Evolutionary conservation across 1,140 invertebrate genomes (phyloP), one percentile per base, ranked within the genome.

Genomic region (Propsilocerus akamusi): DNA sequence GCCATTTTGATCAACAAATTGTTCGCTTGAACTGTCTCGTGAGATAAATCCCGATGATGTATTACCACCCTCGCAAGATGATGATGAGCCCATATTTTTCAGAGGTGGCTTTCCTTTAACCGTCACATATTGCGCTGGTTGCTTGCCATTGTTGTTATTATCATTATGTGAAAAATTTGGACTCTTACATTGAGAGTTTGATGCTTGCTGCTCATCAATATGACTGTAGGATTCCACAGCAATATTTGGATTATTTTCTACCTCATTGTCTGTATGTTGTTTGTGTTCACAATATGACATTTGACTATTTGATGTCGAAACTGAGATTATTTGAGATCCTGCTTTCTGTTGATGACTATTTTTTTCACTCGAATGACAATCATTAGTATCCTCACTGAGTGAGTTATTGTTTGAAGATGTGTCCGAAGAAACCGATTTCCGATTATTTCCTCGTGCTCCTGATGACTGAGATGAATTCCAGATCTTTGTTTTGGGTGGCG

Each of bases 21-120:
- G 77, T 53, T 94, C 89, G 24, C 78, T 77, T 64, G 83, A 90
- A 51, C 84, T 90, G 58, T 85, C 82, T 23, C 47, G 47, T 26
- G 47, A 28, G 5, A 47, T 47, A 47, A 30, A 48, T 28, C 26
- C 20, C 14, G 24, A 48, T 17, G 20, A 28, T 48, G 17, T 30
- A 17, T 28, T 48, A 23, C 24, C 50, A 49, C 49, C 58, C 10
- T 60, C 59, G 46, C 58, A 59, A 48, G 61, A 62, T 49, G 48
- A 49, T 0, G 58, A 58, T n/a, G 56, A 59, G 6, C 58, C 57
- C 25, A 63, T 54, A 51, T 63, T 64, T 59, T 63, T 62, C 57
- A 60, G 58, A 47, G 62, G 58, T 26, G 63, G 61, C 55, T 66
- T 60, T 48, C 64, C 58, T 53, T 65, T 63, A 10, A 67, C 62